Base-by-base conservation (phyloP, 2,113 vertebrate genomes). In the Abramis brama region DNA sequence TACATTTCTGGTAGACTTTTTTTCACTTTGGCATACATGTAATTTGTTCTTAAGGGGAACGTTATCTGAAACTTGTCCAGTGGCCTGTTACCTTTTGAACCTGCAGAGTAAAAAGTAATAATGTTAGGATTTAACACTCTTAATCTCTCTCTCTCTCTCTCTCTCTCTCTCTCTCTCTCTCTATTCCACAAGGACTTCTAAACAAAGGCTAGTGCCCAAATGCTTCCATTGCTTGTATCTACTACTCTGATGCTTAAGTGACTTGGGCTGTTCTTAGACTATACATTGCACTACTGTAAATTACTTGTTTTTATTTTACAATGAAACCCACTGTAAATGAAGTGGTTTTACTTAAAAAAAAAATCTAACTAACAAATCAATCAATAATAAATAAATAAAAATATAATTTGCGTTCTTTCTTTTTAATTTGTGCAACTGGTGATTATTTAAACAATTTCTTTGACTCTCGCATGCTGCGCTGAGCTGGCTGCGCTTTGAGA, bases 11-110 rank as follows among this genome's bases (percentile, higher is more conserved):
- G 98, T 30, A 99, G 95, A 93, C 96, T 99, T 92, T 95, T 94
- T 93, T 96, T 97, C 93, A 97, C 96, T 94, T 98, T 98, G 89
- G 97, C 97, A 2, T 99, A 99, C 97, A 99, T 99, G 94, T 99
- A 99, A 95, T 99, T 99, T 90, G 98, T 99, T 86, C 98, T 94
- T 90, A 99, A 92, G 0, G 97, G 96, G 88, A 99, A 99, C 0
- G 97, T 99, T 89, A 99, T 96, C 94, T 99, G 98, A 91, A 98
- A 99, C 88, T 96, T 96, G 87, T 98, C 97, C 13, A 94, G 90
- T 0, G 97, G 97, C 13, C 97, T 94, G 91, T 87, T 96, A 88
- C 98, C 97, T 91, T 97, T 98, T 91, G 96, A 95, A 77, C 96
- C 96, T 97, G 91, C 0, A 64, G 21, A 83, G 21, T 39, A 76